Conservation (phyloP, 2,888 invertebrate species). For the Zhengitettix transpicula region DNA sequence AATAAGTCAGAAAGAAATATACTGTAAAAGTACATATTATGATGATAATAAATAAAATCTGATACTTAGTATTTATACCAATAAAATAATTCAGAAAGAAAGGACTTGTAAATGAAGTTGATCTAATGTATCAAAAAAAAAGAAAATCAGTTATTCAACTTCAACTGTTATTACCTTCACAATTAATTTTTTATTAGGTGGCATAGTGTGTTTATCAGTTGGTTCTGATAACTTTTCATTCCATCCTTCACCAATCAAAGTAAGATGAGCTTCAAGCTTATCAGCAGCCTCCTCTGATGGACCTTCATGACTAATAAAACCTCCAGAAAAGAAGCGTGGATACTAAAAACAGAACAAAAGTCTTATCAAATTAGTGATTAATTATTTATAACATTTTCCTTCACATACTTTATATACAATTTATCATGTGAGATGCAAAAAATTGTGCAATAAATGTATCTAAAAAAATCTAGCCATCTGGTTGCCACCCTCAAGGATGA, state of each 20-base stretch:
- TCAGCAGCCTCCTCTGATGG: slow-evolving; percentile 43
- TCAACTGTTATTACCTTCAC: slow-evolving; percentile 34
- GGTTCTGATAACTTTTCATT: slow-evolving; percentile 37
- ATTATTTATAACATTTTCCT: not conserved
- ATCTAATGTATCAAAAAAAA: too few relatives aligned
- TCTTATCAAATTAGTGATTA: not conserved
- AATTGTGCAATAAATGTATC: not conserved
- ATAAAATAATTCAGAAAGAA: too few relatives aligned
- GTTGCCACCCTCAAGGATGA: not conserved
- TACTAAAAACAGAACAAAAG: slow-evolving; percentile 28
- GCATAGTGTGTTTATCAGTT: slow-evolving; percentile 34
- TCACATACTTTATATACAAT: not conserved
- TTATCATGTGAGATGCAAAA: not conserved
- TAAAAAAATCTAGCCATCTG: not conserved
- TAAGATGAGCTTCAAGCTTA: slow-evolving; percentile 44
- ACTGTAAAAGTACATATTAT: too few relatives aligned
- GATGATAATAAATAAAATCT: too few relatives aligned
- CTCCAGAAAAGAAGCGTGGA: slow-evolving; percentile 54
- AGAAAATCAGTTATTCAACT: too few relatives aligned
- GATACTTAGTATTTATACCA: too few relatives aligned
- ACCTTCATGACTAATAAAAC: slow-evolving; percentile 46
- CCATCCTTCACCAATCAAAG: slow-evolving; percentile 69
- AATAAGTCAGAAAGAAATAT: too few relatives aligned
- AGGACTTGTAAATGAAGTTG: too few relatives aligned
- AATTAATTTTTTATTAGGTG: slow-evolving; percentile 45